A percentile compares a stretch with the other conserved stretches of the same genome.
Conservation (phyloP, 2,888 invertebrate genomes). For the Erebia aethiops region DNA sequence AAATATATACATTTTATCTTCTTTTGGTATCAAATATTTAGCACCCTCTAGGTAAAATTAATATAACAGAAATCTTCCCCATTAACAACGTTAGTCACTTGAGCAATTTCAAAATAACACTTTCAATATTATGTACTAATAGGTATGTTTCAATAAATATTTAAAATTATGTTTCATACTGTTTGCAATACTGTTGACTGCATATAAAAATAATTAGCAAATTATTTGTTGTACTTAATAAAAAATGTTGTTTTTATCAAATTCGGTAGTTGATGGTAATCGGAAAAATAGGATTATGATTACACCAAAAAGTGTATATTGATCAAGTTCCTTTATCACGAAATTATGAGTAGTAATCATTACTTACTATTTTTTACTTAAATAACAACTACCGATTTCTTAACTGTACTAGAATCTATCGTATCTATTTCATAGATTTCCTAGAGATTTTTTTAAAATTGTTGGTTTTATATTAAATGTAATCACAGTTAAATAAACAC, state of each 20-base stretch:
- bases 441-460: slow-evolving; percentile 1
- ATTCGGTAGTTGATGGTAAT: not conserved
- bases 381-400: not conserved
- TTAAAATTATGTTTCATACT: slow-evolving; percentile 7
- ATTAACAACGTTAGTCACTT: not conserved
- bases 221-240: not conserved
- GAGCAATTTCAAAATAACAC: slow-evolving; percentile 1
- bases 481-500: slow-evolving; percentile 16
- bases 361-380: not conserved
- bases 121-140: not conserved
- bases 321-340: not conserved
- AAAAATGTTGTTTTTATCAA: not conserved
- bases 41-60: not conserved
- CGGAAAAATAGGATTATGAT: not conserved
- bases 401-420: no score
- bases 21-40: slow-evolving; percentile 1
- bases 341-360: not conserved
- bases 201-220: slow-evolving; percentile 9
- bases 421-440: no score
- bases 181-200: slow-evolving; percentile 2
- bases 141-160: slow-evolving; percentile 1
- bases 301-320: not conserved
- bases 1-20: not conserved
- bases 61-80: not conserved
- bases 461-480: slow-evolving; percentile 9